phyloP scores from a whole-genome alignment of 2,888 invertebrate species.

The Drosophila mettleri region DNA sequence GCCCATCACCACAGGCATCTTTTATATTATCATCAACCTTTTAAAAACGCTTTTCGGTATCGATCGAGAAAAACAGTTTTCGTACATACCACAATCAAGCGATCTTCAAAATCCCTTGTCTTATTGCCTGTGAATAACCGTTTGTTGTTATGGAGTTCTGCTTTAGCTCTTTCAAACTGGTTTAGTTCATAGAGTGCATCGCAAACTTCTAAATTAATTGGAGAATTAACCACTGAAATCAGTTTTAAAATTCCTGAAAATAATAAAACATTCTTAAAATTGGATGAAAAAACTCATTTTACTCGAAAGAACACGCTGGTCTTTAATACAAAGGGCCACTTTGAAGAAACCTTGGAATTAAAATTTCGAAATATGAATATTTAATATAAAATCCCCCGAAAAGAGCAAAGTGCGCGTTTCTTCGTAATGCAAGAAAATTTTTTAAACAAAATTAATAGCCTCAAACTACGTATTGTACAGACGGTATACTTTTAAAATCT shows the following conservation, averaged over 20 bases:
- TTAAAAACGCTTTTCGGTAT: background rate
- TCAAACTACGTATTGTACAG: too few relatives aligned
- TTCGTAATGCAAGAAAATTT: too few relatives aligned
- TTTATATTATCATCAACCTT: conserved; percentile 78
- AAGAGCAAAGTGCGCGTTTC: too few relatives aligned
- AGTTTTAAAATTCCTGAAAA: conserved; percentile 34
- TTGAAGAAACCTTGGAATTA: too few relatives aligned
- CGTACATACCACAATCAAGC: conserved; percentile 69
- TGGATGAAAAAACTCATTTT: background rate
- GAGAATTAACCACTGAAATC: conserved; percentile 49
- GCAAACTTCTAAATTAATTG: conserved; percentile 80
- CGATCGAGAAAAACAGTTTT: conserved; percentile 3
- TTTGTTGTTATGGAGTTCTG: conserved; percentile 72
- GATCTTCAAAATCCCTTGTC: conserved; percentile 67
- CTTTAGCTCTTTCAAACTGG: conserved; percentile 77
- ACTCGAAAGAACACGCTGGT: background rate
- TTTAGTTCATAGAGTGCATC: conserved; percentile 81
- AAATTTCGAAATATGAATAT: too few relatives aligned
- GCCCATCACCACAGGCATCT: conserved; percentile 70
- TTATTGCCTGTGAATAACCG: conserved; percentile 77
- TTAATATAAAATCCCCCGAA: too few relatives aligned
- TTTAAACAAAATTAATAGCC: too few relatives aligned
- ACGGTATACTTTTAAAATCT: too few relatives aligned
- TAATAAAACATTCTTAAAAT: background rate
- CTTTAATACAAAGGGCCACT: too few relatives aligned